Evolutionary conservation across 2,797 vertebrate genomes (phyloP).

Genomic region (Merluccius polli): DNA sequence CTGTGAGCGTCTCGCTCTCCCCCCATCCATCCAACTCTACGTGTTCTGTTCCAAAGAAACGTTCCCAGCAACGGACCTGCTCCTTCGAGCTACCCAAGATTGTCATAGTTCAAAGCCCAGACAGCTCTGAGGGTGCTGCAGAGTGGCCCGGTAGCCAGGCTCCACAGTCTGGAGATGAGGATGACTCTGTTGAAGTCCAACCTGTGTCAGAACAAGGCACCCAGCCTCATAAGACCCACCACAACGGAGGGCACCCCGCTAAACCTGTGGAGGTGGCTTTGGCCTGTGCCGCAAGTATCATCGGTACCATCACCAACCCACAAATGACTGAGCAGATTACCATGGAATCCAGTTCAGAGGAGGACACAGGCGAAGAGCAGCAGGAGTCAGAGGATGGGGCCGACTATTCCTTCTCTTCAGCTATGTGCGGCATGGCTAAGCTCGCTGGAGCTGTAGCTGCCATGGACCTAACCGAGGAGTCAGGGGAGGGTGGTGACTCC

Average conservation of each 20-base stretch:
- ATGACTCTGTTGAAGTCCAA: conserved; percentile 39
- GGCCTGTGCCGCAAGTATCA: conserved; percentile 89
- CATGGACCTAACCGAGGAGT: conserved; percentile 76
- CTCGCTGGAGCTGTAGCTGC: conserved; percentile 87
- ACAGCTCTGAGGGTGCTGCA: conserved; percentile 74
- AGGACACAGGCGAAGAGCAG: conserved; percentile 49
- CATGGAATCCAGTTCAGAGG: conserved; percentile 65
- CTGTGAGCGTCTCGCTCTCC: conserved; percentile 71
- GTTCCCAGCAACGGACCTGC: conserved; percentile 71
- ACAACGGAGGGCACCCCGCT: conserved; percentile 55
- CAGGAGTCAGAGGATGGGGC: conserved; percentile 44
- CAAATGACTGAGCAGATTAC: conserved; percentile 81
- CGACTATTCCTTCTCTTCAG: conserved; percentile 85
- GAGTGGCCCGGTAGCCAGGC: conserved; percentile 78
- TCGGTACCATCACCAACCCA: conserved; percentile 90
- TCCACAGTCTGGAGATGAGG: conserved; percentile 55
- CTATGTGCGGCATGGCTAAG: conserved; percentile 87
- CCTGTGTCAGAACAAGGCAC: conserved; percentile 50
- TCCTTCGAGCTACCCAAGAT: conserved; percentile 94
- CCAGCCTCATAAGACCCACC: conserved; percentile 29
- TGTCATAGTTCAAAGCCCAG: conserved; percentile 94
- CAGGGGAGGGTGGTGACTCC: conserved; percentile 36
- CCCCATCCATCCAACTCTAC: conserved; percentile 48
- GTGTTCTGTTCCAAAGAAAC: conserved; percentile 54
- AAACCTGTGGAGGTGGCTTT: conserved; percentile 86